Percentiles rank a stretch among this genome's conserved stretches.
phyloP scores from a whole-genome alignment of 2,113 vertebrate genomes.

The Atrichornis clamosus region DNA sequence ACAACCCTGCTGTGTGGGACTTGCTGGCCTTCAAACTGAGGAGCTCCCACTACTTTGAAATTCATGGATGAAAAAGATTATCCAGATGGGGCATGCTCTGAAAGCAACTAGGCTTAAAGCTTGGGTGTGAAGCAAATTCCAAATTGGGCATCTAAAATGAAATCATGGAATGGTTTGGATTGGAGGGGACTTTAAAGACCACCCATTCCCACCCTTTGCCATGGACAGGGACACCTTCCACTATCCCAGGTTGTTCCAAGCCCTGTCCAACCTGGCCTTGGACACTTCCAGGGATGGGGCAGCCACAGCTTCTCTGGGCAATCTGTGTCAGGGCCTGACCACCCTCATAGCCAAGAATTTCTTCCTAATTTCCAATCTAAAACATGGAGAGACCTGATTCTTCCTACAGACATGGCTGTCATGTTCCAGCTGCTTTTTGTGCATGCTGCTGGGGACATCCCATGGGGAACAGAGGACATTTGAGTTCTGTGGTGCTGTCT shows the following conservation, averaged over 20 bases:
- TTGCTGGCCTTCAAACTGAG: background rate
- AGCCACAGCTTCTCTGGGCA: background rate
- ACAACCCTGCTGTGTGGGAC: background rate
- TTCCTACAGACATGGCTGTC: accelerated
- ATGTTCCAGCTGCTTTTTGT: background rate
- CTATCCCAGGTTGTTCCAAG: accelerated
- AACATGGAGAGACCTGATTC: background rate
- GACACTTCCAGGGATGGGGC: background rate
- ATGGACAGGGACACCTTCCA: background rate
- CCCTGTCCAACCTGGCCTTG: background rate
- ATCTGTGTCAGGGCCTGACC: accelerated
- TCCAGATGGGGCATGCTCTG: background rate
- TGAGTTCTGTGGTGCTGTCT: background rate
- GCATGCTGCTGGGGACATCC: background rate
- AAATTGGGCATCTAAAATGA: background rate
- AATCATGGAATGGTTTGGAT: background rate
- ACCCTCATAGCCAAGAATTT: background rate
- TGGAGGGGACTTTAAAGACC: background rate
- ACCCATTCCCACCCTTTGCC: accelerated
- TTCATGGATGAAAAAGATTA: background rate
- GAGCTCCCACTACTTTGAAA: background rate
- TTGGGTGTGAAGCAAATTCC: background rate
- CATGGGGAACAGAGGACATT: accelerated
- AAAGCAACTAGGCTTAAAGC: background rate
- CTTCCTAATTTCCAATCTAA: no score